phyloP scores from a whole-genome alignment of 2,113 vertebrate species.

The Murina feae region DNA sequence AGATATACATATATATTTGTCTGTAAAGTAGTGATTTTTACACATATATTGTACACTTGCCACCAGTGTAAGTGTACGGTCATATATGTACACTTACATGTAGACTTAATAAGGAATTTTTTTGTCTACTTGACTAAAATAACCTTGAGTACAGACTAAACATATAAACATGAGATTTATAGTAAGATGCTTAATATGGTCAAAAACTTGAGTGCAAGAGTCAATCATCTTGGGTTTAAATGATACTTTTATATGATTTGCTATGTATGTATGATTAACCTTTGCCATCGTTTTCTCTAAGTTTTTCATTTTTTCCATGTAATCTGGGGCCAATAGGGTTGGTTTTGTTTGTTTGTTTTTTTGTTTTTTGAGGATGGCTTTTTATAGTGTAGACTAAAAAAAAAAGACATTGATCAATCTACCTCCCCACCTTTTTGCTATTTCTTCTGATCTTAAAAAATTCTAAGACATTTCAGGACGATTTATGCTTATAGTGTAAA shows the following conservation, averaged over 20 bases:
- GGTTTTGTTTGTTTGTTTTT: too few species aligned
- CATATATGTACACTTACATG: too few species aligned
- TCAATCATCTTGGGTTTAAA: not conserved
- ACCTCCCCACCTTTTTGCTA: not conserved
- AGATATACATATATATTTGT: too few species aligned
- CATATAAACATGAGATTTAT: not conserved
- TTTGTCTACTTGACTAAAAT: not conserved
- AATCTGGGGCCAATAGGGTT: not conserved
- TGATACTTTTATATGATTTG: not conserved
- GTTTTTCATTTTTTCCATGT: not conserved
- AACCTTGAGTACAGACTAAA: not conserved
- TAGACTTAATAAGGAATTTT: not conserved
- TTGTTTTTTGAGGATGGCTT: not conserved
- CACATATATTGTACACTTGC: not conserved
- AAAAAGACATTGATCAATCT: not conserved
- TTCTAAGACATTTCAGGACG: not conserved
- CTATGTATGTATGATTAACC: not conserved
- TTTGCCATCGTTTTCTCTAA: not conserved
- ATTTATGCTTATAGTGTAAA: not conserved
- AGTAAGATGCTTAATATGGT: not conserved
- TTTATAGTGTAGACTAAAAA: not conserved
- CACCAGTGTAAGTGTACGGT: not conserved
- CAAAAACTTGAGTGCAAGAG: not conserved
- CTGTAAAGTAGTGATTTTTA: not conserved
- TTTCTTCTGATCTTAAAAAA: not conserved